These are phyloP conservation scores for Laticauda colubrina DNA, from an alignment of 2,113 vertebrate species.

Conservation along the genomic window DNA sequence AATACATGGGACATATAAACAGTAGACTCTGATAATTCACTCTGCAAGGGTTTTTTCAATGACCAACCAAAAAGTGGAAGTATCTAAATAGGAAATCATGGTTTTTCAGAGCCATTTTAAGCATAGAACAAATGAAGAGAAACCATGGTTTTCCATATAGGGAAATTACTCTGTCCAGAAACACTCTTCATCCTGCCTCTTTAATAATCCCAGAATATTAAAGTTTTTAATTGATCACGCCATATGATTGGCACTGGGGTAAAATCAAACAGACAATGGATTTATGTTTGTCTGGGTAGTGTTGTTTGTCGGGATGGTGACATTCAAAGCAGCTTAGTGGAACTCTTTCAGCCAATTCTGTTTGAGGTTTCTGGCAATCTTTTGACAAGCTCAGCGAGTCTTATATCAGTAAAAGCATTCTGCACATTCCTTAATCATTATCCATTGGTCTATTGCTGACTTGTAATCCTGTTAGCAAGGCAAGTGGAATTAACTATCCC, in stretches of 20 bases:
- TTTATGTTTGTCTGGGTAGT: conserved; percentile 38
- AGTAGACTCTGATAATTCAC: not conserved
- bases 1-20: not conserved
- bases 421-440: conserved; percentile 30
- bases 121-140: conserved; percentile 44
- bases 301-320: not conserved
- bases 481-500: not conserved
- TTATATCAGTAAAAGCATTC: not conserved
- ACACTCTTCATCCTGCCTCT: conserved; percentile 39
- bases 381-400: conserved; percentile 30
- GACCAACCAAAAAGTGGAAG: conserved; percentile 23
- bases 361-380: conserved; percentile 40
- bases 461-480: not conserved
- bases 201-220: conserved; percentile 57
- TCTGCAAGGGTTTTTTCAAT: not conserved
- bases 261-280: conserved; percentile 53
- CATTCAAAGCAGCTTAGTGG: conserved; percentile 47
- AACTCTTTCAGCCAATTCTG: conserved; percentile 15
- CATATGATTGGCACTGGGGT: conserved; percentile 36
- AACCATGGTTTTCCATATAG: conserved; percentile 61
- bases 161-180: conserved; percentile 49
- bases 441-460: conserved; percentile 24
- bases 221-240: conserved; percentile 58
- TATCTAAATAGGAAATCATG: conserved; percentile 13
- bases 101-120: conserved; percentile 46